Conservation (phyloP, 2,113 vertebrate genomes). For the Gymnorhina tibicen region DNA sequence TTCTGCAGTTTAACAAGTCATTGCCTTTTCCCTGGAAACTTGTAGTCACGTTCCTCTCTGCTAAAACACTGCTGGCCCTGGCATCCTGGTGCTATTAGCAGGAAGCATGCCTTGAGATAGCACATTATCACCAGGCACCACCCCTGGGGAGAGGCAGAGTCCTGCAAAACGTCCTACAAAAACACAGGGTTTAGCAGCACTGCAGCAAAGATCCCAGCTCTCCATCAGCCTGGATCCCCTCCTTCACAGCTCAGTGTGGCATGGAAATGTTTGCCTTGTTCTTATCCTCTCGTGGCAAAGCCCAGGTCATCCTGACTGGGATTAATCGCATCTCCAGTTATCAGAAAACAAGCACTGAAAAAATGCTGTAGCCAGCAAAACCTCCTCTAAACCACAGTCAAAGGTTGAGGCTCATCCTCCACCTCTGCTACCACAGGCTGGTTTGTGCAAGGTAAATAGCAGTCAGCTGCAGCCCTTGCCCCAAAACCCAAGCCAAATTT, state of each 20-base stretch:
- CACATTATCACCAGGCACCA: neutral
- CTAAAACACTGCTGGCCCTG: neutral
- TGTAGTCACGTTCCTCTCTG: neutral
- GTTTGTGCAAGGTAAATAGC: neutral
- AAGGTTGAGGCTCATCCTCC: neutral
- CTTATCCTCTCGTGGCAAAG: neutral
- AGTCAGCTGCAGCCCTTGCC: neutral
- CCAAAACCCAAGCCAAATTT: neutral
- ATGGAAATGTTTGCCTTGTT: neutral
- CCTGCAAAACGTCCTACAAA: neutral
- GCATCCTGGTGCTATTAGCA: neutral
- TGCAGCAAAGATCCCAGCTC: neutral
- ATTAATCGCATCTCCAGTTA: neutral
- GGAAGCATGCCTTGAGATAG: neutral
- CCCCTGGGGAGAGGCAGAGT: neutral
- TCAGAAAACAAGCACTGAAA: neutral
- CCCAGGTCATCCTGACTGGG: neutral
- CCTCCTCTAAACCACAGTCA: neutral
- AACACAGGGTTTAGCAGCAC: neutral
- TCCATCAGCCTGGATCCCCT: neutral
- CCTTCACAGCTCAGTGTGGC: neutral
- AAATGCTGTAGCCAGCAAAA: neutral
- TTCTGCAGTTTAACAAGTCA: neutral
- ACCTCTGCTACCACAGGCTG: neutral
- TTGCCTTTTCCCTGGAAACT: neutral